phyloP scores from a whole-genome alignment of 2,113 vertebrate species.

The Lota lota region DNA sequence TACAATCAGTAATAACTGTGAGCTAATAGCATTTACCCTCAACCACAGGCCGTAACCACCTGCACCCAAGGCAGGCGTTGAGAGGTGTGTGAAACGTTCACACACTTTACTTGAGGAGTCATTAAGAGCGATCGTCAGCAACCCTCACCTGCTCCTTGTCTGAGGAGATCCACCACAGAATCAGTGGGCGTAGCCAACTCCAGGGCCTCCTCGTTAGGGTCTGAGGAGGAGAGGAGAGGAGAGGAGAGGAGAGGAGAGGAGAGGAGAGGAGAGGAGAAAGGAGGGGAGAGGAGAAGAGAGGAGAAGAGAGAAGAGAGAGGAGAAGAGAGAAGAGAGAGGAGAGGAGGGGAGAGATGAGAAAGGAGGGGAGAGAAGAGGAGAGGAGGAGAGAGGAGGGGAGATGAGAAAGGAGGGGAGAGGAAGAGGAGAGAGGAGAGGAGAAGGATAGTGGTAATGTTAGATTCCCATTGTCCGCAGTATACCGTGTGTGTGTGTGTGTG shows the following conservation, averaged over 20 bases:
- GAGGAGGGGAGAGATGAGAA: background rate
- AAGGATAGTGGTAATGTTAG: too few relatives aligned
- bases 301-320: background rate
- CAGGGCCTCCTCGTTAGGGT: slow-evolving; percentile 90
- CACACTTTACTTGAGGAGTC: too few relatives aligned
- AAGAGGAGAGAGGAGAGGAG: background rate
- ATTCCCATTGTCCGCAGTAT: too few relatives aligned
- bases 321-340: background rate
- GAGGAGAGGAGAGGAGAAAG: background rate
- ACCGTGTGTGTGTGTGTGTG: background rate
- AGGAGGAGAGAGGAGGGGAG: background rate
- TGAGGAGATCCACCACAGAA: slow-evolving; percentile 83
- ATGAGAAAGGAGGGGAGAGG: background rate
- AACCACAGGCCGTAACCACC: too few relatives aligned
- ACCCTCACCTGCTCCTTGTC: slow-evolving; percentile 87
- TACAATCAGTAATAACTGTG: too few relatives aligned
- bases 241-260: background rate
- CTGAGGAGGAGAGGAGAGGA: slow-evolving; percentile 52
- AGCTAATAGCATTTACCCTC: too few relatives aligned
- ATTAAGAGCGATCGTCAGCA: too few relatives aligned
- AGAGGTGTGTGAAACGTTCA: background rate
- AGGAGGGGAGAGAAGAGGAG: background rate
- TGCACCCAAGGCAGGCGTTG: background rate
- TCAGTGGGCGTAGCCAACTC: slow-evolving; percentile 78
- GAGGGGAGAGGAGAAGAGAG: background rate